A percentile compares a stretch with the other conserved stretches of the same genome.
These are phyloP conservation scores for Campylomormyrus tamandua DNA, from an alignment of 2,113 vertebrate species.

Conservation along the genomic window DNA sequence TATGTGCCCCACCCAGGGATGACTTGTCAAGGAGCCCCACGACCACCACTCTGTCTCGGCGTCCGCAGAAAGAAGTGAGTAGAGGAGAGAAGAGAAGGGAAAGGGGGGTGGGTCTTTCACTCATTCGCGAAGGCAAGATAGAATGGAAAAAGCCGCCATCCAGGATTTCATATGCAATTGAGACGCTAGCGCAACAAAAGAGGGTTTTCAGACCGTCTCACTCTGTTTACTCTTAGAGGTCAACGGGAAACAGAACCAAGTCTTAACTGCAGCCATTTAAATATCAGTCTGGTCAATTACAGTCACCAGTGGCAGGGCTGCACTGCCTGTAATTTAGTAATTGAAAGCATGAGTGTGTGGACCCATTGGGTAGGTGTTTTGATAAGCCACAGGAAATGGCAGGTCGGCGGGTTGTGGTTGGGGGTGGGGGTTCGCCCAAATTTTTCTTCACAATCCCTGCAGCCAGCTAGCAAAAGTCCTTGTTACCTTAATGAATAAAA, in stretches of 20 bases:
- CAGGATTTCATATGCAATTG: background rate
- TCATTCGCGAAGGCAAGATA: constrained; percentile 4
- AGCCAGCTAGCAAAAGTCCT: background rate
- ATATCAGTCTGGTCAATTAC: constrained; percentile 27
- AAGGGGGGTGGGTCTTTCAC: background rate
- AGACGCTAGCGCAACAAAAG: constrained; percentile 1
- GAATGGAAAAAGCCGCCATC: background rate
- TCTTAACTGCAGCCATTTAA: constrained; percentile 24
- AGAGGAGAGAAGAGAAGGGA: background rate
- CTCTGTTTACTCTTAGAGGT: constrained; percentile 23
- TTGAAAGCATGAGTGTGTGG: constrained; percentile 27
- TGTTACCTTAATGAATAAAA: background rate
- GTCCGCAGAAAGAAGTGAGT: background rate
- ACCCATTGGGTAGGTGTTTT: constrained; percentile 22
- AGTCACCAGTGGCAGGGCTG: constrained; percentile 17
- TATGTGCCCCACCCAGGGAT: background rate
- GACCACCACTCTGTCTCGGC: background rate
- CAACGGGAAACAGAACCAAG: constrained; percentile 26
- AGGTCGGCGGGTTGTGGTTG: background rate
- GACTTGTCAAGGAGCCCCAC: background rate
- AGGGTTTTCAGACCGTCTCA: constrained; percentile 20
- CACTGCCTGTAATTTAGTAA: constrained; percentile 21
- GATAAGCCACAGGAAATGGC: constrained; percentile 13
- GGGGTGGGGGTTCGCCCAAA: background rate
- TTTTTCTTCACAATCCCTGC: background rate